Evolutionary conservation across 2,797 vertebrate genomes (phyloP).

Genomic region (Girardinus metallicus): DNA sequence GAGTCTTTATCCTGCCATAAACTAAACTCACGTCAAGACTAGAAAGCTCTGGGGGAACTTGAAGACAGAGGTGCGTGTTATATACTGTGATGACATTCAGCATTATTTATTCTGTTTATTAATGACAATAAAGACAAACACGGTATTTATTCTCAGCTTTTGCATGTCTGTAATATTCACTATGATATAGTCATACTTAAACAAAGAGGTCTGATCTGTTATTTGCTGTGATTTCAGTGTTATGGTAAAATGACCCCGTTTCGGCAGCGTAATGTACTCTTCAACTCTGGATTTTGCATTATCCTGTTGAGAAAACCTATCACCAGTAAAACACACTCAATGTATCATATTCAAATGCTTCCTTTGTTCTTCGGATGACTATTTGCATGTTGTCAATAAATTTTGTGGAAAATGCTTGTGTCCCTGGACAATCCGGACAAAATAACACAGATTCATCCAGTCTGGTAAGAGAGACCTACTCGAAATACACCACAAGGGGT

Average conservation of each 20-base stretch:
- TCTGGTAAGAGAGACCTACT: slow-evolving; percentile 42
- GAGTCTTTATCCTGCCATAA: neutral
- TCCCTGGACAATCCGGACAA: slow-evolving; percentile 27
- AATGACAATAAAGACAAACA: neutral
- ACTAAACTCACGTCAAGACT: neutral
- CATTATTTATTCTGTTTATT: slow-evolving; percentile 8
- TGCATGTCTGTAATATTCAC: slow-evolving; percentile 12
- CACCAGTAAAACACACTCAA: neutral
- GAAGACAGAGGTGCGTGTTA: slow-evolving; percentile 8
- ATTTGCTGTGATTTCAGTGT: neutral
- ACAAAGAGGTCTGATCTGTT: slow-evolving; percentile 9
- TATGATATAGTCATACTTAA: slow-evolving; percentile 8
- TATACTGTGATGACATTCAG: slow-evolving; percentile 25
- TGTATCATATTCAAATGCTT: slow-evolving; percentile 13
- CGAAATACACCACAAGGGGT: slow-evolving; percentile 43
- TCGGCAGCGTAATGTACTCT: neutral
- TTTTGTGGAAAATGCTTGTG: slow-evolving; percentile 43
- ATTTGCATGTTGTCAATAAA: slow-evolving; percentile 34
- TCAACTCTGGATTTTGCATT: slow-evolving; percentile 8
- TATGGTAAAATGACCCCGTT: neutral
- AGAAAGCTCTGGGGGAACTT: neutral
- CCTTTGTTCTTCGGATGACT: slow-evolving; percentile 32
- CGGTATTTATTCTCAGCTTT: slow-evolving; percentile 18
- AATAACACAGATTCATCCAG: slow-evolving; percentile 26
- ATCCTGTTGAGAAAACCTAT: slow-evolving; percentile 12